phyloP scores from a whole-genome alignment of 2,113 vertebrate species.

The Panthera tigris region DNA sequence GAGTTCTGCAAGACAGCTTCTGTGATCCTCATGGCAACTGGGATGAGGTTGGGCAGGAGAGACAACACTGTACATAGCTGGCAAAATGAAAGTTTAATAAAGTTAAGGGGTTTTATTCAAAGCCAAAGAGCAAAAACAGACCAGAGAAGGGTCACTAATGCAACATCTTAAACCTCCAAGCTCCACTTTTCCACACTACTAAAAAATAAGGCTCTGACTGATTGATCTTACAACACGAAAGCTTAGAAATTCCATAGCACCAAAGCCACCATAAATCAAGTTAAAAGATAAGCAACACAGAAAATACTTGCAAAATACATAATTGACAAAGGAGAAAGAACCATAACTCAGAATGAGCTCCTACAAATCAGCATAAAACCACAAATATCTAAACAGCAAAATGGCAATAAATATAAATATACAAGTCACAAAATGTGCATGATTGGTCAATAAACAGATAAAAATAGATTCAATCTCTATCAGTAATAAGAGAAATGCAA shows the following conservation, averaged over 20 bases:
- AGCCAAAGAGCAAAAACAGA: not conserved
- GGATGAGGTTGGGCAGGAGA: not conserved
- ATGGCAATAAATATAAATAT: not conserved
- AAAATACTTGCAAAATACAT: conserved; percentile 8
- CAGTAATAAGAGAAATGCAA: not conserved
- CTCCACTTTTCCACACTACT: not conserved
- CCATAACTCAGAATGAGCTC: not conserved
- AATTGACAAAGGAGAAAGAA: not conserved
- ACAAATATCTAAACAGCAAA: not conserved
- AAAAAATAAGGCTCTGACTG: not conserved
- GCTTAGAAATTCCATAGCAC: not conserved
- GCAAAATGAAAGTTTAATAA: not conserved
- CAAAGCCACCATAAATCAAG: not conserved
- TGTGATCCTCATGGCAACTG: not conserved
- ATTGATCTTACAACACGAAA: not conserved
- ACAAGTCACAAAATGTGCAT: not conserved
- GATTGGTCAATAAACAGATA: not conserved
- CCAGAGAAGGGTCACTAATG: not conserved
- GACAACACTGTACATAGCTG: not conserved
- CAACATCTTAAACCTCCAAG: not conserved
- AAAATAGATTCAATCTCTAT: not conserved
- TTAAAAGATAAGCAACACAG: conserved; percentile 1
- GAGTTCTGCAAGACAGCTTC: not conserved
- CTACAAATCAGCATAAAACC: not conserved
- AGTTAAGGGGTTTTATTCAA: not conserved